Evolutionary conservation across 2,113 vertebrate species (phyloP).

Genomic region (Colaptes auratus): DNA sequence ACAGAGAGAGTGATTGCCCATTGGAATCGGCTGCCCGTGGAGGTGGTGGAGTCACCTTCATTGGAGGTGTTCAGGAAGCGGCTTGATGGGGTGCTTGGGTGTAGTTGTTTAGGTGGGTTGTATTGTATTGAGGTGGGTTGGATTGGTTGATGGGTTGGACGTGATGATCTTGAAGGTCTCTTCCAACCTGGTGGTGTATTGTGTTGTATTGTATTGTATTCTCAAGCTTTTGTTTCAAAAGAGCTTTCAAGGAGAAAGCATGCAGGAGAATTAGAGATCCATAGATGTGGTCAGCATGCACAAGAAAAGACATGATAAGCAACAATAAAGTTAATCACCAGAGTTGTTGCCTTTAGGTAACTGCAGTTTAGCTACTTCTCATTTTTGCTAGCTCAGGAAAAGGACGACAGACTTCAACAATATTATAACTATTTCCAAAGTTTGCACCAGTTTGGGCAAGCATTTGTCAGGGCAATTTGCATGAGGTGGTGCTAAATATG

Average conservation of each 20-base stretch:
- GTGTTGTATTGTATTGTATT: too few species aligned
- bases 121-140: too few species aligned
- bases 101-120: too few species aligned
- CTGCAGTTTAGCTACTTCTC: background rate
- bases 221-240: background rate
- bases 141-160: too few species aligned
- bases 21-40: too few species aligned
- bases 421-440: background rate
- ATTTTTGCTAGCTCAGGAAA: constrained; percentile 5
- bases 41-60: too few species aligned
- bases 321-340: constrained; percentile 14
- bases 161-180: too few species aligned
- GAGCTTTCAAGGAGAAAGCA: background rate
- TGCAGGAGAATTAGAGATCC: background rate
- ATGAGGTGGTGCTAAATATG: constrained; percentile 43
- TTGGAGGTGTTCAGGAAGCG: too few species aligned
- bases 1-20: too few species aligned
- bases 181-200: too few species aligned
- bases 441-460: constrained; percentile 26
- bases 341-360: background rate
- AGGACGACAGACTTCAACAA: background rate
- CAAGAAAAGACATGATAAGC: background rate
- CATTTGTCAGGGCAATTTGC: constrained; percentile 59
- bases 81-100: too few species aligned
- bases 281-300: background rate